Evolutionary conservation across 1,140 invertebrate genomes (phyloP).

Genomic region (Leptinotarsa defecta): DNA sequence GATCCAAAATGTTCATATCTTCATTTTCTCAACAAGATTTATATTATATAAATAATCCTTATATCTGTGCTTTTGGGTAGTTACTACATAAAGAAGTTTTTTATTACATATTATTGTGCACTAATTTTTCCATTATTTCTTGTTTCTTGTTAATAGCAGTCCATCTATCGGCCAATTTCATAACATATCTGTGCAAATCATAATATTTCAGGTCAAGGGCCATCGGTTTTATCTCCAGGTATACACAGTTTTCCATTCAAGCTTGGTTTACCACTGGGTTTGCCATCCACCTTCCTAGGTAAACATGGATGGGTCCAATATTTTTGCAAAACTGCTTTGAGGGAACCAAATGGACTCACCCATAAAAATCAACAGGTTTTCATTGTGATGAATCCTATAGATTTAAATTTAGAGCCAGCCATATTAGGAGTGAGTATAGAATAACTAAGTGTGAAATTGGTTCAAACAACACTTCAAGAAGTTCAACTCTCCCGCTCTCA

Average conservation of each 20-base stretch:
- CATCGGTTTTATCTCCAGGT: constrained; percentile 85
- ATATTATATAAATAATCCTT: no score
- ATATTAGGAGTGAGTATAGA: constrained; percentile 77
- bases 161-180: no score
- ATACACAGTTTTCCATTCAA: constrained; percentile 97
- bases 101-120: no score
- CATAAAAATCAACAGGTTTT: constrained; percentile 97
- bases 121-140: no score
- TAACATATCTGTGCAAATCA: neutral
- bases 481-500: no score
- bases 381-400: constrained; percentile 95
- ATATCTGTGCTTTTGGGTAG: no score
- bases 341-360: constrained; percentile 86
- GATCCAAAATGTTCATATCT: no score
- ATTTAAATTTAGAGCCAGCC: constrained; percentile 88
- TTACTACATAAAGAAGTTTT: no score
- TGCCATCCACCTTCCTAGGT: constrained; percentile 91
- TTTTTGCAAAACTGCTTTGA: constrained; percentile 87
- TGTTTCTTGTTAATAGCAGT: no score
- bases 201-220: constrained; percentile 68
- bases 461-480: no score
- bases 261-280: constrained; percentile 83
- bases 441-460: neutral
- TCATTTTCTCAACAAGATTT: no score
- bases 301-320: constrained; percentile 96